A percentile compares a stretch with the other conserved stretches of the same genome.
Conservation (phyloP, 2,888 invertebrate genomes). For the Mimachlamys varia region DNA sequence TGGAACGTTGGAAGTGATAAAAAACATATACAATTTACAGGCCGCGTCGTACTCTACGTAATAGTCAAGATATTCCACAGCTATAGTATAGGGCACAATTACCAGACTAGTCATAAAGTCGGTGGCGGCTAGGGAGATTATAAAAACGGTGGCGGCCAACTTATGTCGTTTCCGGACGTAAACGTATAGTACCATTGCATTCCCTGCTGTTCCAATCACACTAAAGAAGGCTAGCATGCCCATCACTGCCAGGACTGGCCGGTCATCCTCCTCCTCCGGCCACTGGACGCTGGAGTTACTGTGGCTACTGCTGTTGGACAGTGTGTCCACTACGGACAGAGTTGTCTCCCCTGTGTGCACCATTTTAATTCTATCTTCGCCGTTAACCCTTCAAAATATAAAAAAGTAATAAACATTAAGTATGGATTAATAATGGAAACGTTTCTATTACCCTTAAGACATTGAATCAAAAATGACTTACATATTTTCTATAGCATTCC, state of each 20-base stretch:
- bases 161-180: slow-evolving; percentile 73
- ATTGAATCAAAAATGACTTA: no score
- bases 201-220: slow-evolving; percentile 76
- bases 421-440: no score
- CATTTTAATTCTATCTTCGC: no score
- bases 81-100: slow-evolving; percentile 72
- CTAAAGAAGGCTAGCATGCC: slow-evolving; percentile 72
- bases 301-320: no score
- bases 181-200: slow-evolving; percentile 77
- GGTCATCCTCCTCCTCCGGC: slow-evolving; percentile 44
- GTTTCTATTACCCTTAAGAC: no score
- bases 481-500: no score
- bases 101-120: slow-evolving; percentile 73
- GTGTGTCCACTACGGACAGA: no score
- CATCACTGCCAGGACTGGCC: slow-evolving; percentile 61
- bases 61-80: slow-evolving; percentile 68
- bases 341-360: no score
- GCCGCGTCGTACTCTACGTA: slow-evolving; percentile 64
- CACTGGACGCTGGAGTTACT: not conserved
- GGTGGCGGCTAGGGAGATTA: slow-evolving; percentile 72
- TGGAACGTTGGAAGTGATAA: slow-evolving; percentile 77
- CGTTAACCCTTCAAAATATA: no score
- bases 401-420: no score
- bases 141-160: slow-evolving; percentile 74
- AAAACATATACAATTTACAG: slow-evolving; percentile 76